Conservation (phyloP, 2,113 vertebrate species). For the Toxostoma redivivum region DNA sequence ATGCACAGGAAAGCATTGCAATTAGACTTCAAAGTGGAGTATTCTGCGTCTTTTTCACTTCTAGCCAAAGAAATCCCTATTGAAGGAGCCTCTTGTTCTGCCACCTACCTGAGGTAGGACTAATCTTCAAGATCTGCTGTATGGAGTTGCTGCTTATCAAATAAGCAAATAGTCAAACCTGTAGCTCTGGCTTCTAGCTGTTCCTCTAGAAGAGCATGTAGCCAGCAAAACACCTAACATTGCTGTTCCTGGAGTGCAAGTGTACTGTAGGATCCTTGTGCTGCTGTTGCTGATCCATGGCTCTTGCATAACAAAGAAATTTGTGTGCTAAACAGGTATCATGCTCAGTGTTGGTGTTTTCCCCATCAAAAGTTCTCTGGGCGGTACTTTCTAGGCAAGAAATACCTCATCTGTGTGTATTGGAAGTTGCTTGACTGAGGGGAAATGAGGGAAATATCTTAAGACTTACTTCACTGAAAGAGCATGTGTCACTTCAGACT, state of each 20-base stretch:
- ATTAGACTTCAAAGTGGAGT: constrained; percentile 15
- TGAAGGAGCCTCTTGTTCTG: constrained; percentile 46
- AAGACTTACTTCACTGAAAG: neutral
- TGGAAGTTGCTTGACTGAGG: neutral
- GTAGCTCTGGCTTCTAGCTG: constrained; percentile 37
- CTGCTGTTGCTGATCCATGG: neutral
- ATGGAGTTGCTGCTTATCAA: neutral
- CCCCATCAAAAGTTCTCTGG: neutral
- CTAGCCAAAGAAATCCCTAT: constrained; percentile 39
- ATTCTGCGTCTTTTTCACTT: constrained; percentile 44
- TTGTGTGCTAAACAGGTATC: neutral
- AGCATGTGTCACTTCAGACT: neutral
- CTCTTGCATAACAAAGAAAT: neutral
- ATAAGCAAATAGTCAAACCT: constrained; percentile 3
- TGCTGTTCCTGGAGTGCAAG: neutral
- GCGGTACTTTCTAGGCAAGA: neutral
- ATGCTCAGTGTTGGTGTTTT: neutral
- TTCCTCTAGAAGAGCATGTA: constrained; percentile 33
- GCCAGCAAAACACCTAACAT: neutral
- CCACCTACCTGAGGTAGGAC: constrained; percentile 34
- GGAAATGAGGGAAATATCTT: neutral
- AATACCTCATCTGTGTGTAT: neutral
- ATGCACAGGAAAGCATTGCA: neutral
- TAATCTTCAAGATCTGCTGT: neutral
- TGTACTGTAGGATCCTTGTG: constrained; percentile 2